Conservation (phyloP, 2,797 vertebrate species). For the Pangasius djambal region DNA sequence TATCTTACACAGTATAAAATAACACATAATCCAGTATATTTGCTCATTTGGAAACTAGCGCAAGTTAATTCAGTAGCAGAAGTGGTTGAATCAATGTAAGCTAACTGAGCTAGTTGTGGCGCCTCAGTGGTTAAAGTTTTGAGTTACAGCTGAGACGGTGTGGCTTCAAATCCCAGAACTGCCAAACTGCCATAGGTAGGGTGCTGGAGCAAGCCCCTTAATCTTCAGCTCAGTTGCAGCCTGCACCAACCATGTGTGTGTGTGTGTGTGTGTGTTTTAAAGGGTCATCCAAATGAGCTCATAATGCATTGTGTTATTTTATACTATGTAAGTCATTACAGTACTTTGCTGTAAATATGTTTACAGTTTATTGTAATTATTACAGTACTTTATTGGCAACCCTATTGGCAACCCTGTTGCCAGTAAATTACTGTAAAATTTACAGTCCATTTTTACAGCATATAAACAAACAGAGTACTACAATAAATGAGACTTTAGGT, state of each 20-base stretch:
- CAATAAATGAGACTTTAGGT: neutral
- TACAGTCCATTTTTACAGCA: neutral
- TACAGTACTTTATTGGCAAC: too few relatives aligned
- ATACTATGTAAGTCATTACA: neutral
- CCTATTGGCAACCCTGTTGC: neutral
- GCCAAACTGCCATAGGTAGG: neutral
- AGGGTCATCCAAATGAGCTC: neutral
- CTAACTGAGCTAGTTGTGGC: neutral
- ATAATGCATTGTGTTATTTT: neutral
- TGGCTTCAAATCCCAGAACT: neutral
- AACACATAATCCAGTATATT: neutral
- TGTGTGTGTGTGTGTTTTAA: neutral
- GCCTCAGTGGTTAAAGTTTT: neutral
- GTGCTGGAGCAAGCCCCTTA: neutral
- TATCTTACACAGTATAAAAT: neutral
- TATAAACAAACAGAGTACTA: neutral
- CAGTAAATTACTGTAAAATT: neutral
- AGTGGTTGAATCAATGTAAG: neutral
- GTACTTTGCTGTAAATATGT: neutral
- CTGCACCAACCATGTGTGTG: too few relatives aligned
- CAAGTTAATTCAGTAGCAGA: neutral
- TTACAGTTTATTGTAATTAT: neutral
- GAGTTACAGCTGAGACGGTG: neutral
- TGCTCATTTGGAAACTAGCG: neutral
- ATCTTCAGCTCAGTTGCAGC: neutral